Base-by-base conservation (phyloP, 2,113 vertebrate species). In the Heliornis fulica region DNA sequence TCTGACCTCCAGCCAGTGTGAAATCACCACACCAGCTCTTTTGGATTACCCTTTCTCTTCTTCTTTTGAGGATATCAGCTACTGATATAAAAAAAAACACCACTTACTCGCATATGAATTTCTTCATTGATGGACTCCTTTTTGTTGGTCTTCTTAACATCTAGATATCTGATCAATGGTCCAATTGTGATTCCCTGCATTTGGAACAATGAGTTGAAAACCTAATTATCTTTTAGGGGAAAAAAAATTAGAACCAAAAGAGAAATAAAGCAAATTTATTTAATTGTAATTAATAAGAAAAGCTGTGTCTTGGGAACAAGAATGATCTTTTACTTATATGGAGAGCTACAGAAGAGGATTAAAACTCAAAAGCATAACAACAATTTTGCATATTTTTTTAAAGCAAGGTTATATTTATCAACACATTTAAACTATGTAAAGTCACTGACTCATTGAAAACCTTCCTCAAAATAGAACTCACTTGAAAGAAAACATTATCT, bases 161-260 rank as follows among this genome's bases (percentile, higher is more conserved):
- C 98, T 96, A 99, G 98, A 66, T 98, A 98, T 93, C 98, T 99
- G 78, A 99, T 98, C 97, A 99, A 92, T 46, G 99, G 99, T 76
- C 99, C 98, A 82, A 99, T 99, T 84, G 98, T 99, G 84, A 99
- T 99, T 94, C 99, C 99, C 99, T 99, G 95, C 5, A 76, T 94
- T 89, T 68, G 46, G 90, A 96, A 94, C 31, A 95, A 91, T 15
- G 13, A 77, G 8, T 48, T 59, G 85, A 88, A 90, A 83, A 36
- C 56, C 72, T 91, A 76, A 26, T 21, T 57, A 59, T 46, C 3
- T 65, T 94, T 82, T 53, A 40, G 76, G 15, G 75, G 74, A 60
- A 80, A 65, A 28, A 51, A 45, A 45, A 45, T 17, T n/a, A n/a
- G n/a, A n/a, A n/a, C n/a, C n/a, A n/a, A n/a, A n/a, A 15, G 2